A percentile compares a stretch with the other conserved stretches of the same genome.
phyloP scores from a whole-genome alignment of 1,140 invertebrate species.

The Argopecten irradians region DNA sequence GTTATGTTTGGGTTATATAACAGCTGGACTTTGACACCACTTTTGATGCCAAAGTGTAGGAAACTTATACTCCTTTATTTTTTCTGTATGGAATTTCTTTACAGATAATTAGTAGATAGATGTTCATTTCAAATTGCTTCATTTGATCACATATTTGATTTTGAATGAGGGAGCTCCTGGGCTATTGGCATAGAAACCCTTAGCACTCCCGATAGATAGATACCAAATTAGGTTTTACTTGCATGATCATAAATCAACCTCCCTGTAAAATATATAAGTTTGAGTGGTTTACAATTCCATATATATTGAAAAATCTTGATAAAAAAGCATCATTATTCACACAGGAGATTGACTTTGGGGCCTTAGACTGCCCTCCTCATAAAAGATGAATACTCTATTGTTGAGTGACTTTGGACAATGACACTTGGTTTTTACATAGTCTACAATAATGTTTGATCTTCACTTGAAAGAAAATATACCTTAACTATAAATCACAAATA shows the following conservation, averaged over 20 bases:
- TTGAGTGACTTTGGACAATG: slow-evolving; percentile 11
- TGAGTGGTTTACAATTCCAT: not conserved
- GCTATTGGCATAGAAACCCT: no score
- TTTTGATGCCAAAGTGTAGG: no score
- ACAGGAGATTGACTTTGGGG: not conserved
- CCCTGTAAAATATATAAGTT: not conserved
- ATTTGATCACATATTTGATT: no score
- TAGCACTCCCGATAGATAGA: no score
- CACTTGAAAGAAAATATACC: not conserved
- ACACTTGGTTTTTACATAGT: not conserved
- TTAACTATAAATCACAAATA: not conserved
- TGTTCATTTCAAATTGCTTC: no score
- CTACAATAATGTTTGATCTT: not conserved
- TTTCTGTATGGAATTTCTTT: not conserved
- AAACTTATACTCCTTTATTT: no score
- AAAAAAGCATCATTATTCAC: not conserved
- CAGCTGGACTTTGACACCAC: no score
- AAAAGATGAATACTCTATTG: not conserved
- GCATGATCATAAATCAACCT: not conserved
- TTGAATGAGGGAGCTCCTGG: no score
- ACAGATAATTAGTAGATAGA: not conserved
- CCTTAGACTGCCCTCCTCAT: not conserved
- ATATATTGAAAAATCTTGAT: not conserved
- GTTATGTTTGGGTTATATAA: no score
- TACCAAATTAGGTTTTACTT: no score